Evolutionary conservation across 2,113 vertebrate genomes (phyloP).

Genomic region (Argyrosomus japonicus): DNA sequence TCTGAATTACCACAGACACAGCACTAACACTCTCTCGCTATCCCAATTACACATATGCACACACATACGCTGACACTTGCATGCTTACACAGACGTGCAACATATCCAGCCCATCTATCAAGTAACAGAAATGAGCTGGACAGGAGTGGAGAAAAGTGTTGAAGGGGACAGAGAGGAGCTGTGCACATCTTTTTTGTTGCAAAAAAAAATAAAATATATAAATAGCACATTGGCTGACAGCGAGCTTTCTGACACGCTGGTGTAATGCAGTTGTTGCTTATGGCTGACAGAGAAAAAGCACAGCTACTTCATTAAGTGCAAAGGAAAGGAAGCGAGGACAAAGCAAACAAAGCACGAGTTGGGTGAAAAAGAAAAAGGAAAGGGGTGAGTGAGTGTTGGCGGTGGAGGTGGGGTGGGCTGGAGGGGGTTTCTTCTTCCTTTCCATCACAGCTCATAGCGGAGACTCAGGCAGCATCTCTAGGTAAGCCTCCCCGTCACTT

Average conservation of each 20-base stretch:
- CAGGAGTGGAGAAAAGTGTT: not conserved
- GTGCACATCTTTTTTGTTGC: conserved; percentile 17
- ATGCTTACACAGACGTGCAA: conserved; percentile 23
- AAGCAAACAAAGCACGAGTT: conserved; percentile 84
- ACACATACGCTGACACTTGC: conserved; percentile 4
- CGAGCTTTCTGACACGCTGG: conserved; percentile 52
- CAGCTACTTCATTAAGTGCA: conserved; percentile 82
- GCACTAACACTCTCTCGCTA: conserved; percentile 15
- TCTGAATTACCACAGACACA: conserved; percentile 43
- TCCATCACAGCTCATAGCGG: conserved; percentile 41
- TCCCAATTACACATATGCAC: conserved; percentile 21
- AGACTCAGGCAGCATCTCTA: conserved; percentile 70
- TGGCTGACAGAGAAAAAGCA: conserved; percentile 72
- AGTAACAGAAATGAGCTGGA: conserved; percentile 40
- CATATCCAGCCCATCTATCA: conserved; percentile 32
- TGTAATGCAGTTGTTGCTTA: conserved; percentile 70
- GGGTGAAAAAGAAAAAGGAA: conserved; percentile 76
- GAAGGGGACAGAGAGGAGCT: conserved; percentile 20
- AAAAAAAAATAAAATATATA: conserved; percentile 37
- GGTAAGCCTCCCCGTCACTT: conserved; percentile 74
- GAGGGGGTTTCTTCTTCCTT: conserved; percentile 42
- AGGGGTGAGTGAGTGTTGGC: conserved; percentile 63
- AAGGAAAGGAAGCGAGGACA: conserved; percentile 80
- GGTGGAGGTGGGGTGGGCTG: conserved; percentile 16
- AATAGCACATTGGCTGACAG: conserved; percentile 60